Conservation (phyloP, 2,888 invertebrate genomes). For the Bimastos eiseni region DNA sequence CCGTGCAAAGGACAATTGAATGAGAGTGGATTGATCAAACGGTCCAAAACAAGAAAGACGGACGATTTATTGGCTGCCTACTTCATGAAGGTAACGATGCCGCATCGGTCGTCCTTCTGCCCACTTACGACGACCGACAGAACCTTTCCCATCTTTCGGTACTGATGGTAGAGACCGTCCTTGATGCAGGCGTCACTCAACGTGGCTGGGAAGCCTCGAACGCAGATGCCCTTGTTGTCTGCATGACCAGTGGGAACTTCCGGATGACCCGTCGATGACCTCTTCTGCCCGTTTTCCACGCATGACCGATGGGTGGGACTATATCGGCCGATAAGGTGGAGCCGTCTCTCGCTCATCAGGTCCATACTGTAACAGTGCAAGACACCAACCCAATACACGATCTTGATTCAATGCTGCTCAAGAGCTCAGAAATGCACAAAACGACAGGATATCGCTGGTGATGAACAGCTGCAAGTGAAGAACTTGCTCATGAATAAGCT, state of each 20-base stretch:
- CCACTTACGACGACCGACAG: constrained; percentile 88
- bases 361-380: not conserved
- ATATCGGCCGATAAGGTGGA: not conserved
- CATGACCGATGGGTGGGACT: constrained; percentile 6
- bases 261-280: not conserved
- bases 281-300: not conserved
- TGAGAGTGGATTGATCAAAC: too few species aligned
- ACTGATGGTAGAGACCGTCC: constrained; percentile 96
- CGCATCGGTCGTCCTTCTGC: constrained; percentile 86
- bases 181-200: constrained; percentile 83
- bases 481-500: too few species aligned
- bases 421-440: too few species aligned
- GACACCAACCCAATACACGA: too few species aligned
- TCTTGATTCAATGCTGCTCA: too few species aligned
- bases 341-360: not conserved
- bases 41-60: not conserved
- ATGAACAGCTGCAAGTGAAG: too few species aligned
- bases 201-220: constrained; percentile 53
- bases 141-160: constrained; percentile 97
- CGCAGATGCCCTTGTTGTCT: constrained; percentile 50
- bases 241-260: not conserved
- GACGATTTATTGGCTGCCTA: constrained; percentile 48
- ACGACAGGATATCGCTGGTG: too few species aligned
- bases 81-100: constrained; percentile 93
- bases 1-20: too few species aligned